Evolutionary conservation across 2,113 vertebrate species (phyloP).

Genomic region (Myxocyprinus asiaticus): DNA sequence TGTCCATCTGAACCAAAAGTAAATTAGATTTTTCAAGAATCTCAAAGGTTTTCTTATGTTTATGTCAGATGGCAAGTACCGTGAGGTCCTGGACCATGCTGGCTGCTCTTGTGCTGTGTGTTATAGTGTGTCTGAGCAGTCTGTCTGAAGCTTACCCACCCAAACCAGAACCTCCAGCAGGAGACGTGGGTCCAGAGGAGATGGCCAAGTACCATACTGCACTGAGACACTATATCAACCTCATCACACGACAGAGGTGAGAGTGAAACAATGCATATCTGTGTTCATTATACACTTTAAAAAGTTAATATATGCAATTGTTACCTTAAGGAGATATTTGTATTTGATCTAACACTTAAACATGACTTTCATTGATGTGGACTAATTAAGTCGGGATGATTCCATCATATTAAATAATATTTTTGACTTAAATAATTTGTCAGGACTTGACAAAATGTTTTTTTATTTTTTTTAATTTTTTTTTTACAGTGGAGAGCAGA

Average conservation of each 20-base stretch:
- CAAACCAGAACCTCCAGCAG: conserved; percentile 83
- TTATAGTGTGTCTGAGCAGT: conserved; percentile 79
- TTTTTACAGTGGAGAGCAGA: too few relatives aligned
- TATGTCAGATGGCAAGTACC: conserved; percentile 77
- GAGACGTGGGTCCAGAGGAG: conserved; percentile 84
- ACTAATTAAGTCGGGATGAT: too few relatives aligned
- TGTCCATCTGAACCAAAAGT: too few relatives aligned
- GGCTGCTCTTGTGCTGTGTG: conserved; percentile 70
- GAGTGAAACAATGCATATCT: conserved; percentile 39
- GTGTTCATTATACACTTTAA: neutral
- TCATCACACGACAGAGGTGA: conserved; percentile 94
- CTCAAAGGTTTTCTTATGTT: neutral
- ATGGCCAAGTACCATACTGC: conserved; percentile 87
- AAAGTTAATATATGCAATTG: neutral
- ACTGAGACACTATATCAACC: conserved; percentile 92
- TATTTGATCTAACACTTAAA: too few relatives aligned
- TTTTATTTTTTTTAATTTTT: too few relatives aligned
- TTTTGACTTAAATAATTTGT: too few relatives aligned
- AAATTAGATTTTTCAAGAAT: neutral
- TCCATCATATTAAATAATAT: too few relatives aligned
- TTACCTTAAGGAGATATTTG: too few relatives aligned
- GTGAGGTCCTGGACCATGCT: conserved; percentile 73
- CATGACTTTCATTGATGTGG: too few relatives aligned
- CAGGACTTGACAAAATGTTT: too few relatives aligned
- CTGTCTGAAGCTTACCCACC: conserved; percentile 84